Evolutionary conservation across 2,888 invertebrate genomes (phyloP).

Genomic region (Ischnus inquisitorius): DNA sequence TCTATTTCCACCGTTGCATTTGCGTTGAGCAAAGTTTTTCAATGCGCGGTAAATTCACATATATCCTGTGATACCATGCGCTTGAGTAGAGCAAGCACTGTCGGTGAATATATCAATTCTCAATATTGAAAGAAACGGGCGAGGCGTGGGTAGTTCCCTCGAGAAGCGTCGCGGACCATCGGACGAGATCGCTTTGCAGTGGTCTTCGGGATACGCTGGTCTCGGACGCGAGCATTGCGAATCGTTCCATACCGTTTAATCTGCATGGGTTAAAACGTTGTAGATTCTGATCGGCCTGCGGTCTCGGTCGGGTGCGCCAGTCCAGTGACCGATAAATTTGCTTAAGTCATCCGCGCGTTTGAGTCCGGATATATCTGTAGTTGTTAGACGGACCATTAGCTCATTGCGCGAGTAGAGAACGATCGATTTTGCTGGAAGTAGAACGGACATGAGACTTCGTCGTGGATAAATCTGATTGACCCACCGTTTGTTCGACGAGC

Average conservation of each 20-base stretch:
- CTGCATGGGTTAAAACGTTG: conserved; percentile 11
- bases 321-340: conserved; percentile 12
- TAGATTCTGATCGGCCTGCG: conserved; percentile 12
- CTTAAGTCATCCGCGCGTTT: conserved; percentile 3
- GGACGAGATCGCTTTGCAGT: background rate
- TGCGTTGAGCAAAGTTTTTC: background rate
- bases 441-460: background rate
- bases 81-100: background rate
- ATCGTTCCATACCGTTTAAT: conserved; percentile 7
- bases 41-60: background rate
- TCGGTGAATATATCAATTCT: background rate
- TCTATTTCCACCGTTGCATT: background rate
- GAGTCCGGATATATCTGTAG: background rate
- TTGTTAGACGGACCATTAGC: conserved; percentile 12
- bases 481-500: background rate
- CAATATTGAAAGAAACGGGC: background rate
- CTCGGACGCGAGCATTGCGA: background rate
- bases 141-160: background rate
- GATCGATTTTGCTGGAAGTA: background rate
- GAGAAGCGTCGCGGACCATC: background rate
- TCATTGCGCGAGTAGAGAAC: conserved; percentile 13
- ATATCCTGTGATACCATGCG: background rate
- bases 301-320: background rate
- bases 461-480: conserved; percentile 11
- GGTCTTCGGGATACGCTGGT: background rate